Evolutionary conservation across 2,797 vertebrate genomes (phyloP).

Genomic region (Tenualosa ilisha): DNA sequence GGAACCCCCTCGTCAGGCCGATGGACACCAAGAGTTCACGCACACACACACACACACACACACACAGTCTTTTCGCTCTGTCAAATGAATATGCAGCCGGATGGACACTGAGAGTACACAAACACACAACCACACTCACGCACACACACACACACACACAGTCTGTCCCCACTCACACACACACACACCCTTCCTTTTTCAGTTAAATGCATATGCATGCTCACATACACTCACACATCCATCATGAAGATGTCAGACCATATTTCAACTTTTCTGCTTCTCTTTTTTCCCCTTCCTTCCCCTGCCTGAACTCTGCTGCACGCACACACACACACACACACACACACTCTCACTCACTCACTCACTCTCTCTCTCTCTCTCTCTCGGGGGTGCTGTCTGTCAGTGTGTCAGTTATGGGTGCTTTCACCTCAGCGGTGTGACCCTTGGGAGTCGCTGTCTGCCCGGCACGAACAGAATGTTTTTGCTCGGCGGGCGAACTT

Average conservation of each 20-base stretch:
- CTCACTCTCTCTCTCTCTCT: background rate
- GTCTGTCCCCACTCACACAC: background rate
- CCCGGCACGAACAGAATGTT: background rate
- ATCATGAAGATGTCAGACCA: background rate
- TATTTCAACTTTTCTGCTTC: background rate
- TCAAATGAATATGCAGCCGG: no score
- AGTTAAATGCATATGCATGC: background rate
- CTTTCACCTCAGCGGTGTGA: background rate
- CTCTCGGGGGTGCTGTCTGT: background rate
- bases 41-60: constrained; percentile 29
- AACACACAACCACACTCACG: background rate
- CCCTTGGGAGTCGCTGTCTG: background rate
- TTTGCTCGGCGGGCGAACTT: background rate
- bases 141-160: background rate
- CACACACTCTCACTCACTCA: no score
- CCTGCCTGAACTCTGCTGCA: background rate
- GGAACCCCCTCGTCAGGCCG: background rate
- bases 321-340: background rate
- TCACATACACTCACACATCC: background rate
- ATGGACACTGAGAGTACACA: background rate
- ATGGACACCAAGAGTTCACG: background rate
- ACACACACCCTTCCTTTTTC: background rate
- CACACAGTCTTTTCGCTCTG: background rate
- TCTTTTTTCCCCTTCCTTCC: background rate
- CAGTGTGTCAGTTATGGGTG: background rate